These are phyloP conservation scores for Hyperopisus bebe DNA, from an alignment of 2,113 vertebrate genomes.

Conservation along the genomic window DNA sequence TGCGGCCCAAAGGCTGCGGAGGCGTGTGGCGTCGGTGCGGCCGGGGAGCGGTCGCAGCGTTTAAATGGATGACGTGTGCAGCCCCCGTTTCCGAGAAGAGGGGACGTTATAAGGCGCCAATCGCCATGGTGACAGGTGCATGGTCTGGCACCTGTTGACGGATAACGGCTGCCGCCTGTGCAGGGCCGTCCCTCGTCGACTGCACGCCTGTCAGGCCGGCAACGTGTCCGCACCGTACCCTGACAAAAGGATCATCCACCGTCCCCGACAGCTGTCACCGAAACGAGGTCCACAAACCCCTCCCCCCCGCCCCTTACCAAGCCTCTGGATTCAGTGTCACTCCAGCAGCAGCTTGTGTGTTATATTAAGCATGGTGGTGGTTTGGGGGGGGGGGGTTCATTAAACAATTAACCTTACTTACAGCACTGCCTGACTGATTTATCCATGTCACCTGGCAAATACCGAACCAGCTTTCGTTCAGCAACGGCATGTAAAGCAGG, in stretches of 20 bases:
- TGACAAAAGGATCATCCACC: conserved; percentile 15
- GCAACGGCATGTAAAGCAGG: not conserved
- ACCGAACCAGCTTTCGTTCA: not conserved
- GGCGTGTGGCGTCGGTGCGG: not conserved
- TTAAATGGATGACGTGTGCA: not conserved
- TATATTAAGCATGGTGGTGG: not conserved
- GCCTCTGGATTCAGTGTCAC: not conserved
- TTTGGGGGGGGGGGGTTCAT: not conserved
- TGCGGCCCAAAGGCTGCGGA: not conserved
- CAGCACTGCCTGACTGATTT: not conserved
- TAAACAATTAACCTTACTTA: not conserved
- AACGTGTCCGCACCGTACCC: not conserved
- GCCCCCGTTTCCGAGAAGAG: not conserved
- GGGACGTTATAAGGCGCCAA: not conserved
- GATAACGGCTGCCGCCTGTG: not conserved
- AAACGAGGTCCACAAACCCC: not conserved
- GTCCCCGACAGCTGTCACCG: conserved; percentile 17
- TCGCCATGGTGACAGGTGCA: not conserved
- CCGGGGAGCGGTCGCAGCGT: not conserved
- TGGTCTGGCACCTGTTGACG: not conserved
- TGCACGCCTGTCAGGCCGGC: not conserved
- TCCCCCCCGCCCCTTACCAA: not conserved
- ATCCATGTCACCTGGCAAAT: not conserved
- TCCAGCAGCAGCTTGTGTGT: not conserved
- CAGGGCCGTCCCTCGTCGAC: not conserved